Evolutionary conservation across 2,888 invertebrate species (phyloP).

Genomic region (Caenorhabditis afra): DNA sequence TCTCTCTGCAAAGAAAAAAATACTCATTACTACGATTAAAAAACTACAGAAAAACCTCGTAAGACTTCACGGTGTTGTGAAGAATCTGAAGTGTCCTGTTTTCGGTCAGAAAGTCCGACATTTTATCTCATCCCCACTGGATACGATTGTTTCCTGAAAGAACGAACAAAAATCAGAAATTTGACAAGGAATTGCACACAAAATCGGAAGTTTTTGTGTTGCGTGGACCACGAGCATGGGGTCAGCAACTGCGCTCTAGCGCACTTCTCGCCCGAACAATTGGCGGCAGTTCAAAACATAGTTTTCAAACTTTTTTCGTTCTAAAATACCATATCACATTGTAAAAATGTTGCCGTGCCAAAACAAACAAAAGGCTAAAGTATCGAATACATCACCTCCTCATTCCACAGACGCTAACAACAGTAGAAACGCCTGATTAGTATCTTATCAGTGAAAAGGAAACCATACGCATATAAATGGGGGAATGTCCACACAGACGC

Average conservation of each 20-base stretch:
- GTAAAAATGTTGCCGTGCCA: too few relatives aligned
- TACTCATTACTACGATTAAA: not conserved
- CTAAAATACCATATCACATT: not conserved
- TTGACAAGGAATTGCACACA: too few relatives aligned
- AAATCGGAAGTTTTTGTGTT: too few relatives aligned
- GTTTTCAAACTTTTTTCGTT: not conserved
- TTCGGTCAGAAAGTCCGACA: conserved; percentile 23
- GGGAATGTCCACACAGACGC: conserved; percentile 33
- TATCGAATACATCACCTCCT: too few relatives aligned
- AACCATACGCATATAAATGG: conserved; percentile 8
- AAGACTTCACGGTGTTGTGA: conserved; percentile 35
- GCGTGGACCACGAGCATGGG: too few relatives aligned
- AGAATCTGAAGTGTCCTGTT: conserved; percentile 24
- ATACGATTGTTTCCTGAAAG: conserved; percentile 2
- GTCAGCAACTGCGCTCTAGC: not conserved
- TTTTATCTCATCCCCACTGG: not conserved
- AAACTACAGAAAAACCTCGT: conserved; percentile 24
- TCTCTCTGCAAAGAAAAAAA: conserved; percentile 30
- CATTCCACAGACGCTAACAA: too few relatives aligned
- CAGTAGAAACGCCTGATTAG: not conserved
- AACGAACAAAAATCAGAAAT: not conserved
- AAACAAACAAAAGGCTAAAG: too few relatives aligned
- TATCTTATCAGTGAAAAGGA: conserved; percentile 44
- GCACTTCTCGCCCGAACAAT: not conserved
- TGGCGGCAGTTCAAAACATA: not conserved